Conservation (phyloP, 2,888 invertebrate genomes). For the Leucoptera coffeella region DNA sequence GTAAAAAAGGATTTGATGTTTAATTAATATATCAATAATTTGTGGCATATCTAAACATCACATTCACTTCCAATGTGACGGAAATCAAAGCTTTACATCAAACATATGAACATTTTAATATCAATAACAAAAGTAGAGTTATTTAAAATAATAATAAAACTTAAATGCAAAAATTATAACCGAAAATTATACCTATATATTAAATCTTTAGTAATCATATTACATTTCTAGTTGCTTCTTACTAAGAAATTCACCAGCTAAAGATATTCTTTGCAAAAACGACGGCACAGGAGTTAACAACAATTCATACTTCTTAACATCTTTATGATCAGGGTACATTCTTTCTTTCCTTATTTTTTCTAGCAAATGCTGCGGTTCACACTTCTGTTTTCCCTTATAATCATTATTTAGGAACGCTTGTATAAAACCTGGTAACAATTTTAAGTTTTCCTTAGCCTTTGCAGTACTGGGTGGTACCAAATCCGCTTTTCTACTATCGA, state of each 20-base stretch:
- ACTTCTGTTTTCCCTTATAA: constrained; percentile 46
- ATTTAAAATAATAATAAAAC: neutral
- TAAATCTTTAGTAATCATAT: neutral
- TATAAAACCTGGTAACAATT: constrained; percentile 49
- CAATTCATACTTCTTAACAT: constrained; percentile 58
- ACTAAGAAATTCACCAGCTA: constrained; percentile 69
- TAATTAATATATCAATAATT: too few species aligned
- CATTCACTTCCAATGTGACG: too few species aligned
- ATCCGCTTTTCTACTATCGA: constrained; percentile 12
- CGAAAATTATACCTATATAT: neutral
- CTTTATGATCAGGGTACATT: constrained; percentile 51
- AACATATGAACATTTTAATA: too few species aligned
- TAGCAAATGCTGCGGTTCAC: constrained; percentile 66
- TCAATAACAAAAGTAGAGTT: neutral
- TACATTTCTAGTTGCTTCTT: constrained; percentile 32
- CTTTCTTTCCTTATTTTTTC: constrained; percentile 64
- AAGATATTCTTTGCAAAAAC: constrained; percentile 69
- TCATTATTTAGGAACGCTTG: constrained; percentile 50
- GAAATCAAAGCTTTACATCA: too few species aligned
- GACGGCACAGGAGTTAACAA: constrained; percentile 77
- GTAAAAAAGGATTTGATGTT: too few species aligned
- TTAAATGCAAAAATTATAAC: neutral
- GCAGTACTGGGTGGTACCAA: constrained; percentile 23
- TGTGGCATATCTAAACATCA: too few species aligned
- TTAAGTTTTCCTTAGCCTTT: constrained; percentile 25